Evolutionary conservation across 2,888 invertebrate genomes (phyloP).

Genomic region (Sphaerophoria taeniata): DNA sequence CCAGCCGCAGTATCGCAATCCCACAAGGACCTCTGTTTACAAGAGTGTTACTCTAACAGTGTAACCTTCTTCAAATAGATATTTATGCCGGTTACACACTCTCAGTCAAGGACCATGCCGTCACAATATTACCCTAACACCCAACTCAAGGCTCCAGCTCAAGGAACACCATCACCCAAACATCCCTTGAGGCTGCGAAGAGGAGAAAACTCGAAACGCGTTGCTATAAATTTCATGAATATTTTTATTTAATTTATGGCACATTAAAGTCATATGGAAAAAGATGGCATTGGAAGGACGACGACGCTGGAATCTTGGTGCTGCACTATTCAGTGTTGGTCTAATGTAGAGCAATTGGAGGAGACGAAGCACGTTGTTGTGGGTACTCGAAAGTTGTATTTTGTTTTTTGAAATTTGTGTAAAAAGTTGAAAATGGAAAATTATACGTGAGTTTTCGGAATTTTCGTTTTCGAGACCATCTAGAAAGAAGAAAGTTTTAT

Average conservation of each 20-base stretch:
- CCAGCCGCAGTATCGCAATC: constrained; percentile 23
- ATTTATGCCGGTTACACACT: constrained; percentile 47
- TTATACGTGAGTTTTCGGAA: no score
- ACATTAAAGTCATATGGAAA: constrained; percentile 66
- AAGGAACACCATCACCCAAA: background rate
- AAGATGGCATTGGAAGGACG: background rate
- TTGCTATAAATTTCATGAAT: constrained; percentile 70
- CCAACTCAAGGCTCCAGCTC: no score
- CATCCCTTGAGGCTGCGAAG: background rate
- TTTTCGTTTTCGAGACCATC: no score
- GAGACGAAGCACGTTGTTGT: no score
- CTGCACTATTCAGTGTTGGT: background rate
- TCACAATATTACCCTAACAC: background rate
- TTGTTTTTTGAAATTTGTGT: no score
- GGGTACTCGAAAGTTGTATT: no score
- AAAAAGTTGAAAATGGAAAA: no score
- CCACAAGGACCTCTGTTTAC: constrained; percentile 58
- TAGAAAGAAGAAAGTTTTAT: no score
- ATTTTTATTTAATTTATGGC: constrained; percentile 68
- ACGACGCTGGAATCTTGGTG: background rate
- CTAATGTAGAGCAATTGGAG: no score
- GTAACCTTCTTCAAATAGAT: constrained; percentile 53
- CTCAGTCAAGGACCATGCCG: constrained; percentile 19
- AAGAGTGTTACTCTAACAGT: constrained; percentile 46
- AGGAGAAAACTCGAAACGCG: constrained; percentile 35